phyloP scores from a whole-genome alignment of 2,113 vertebrate genomes.

The Odocoileus virginianus region DNA sequence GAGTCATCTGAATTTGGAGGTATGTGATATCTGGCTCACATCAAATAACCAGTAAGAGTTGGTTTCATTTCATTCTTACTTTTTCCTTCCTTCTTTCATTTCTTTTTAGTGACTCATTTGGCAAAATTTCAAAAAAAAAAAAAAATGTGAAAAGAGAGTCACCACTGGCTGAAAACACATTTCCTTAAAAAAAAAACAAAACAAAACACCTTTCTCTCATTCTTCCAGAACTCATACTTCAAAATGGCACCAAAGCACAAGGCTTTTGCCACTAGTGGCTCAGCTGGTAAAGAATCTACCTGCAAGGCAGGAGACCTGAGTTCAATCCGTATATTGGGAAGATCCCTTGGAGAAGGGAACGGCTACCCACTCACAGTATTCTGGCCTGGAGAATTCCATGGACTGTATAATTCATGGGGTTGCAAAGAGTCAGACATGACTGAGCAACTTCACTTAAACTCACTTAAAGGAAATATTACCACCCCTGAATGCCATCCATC shows the following conservation, averaged over 20 bases:
- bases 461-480: background rate
- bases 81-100: background rate
- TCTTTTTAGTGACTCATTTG: background rate
- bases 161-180: background rate
- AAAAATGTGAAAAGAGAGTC: background rate
- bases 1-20: slow-evolving; percentile 6
- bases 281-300: background rate
- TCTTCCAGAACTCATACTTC: slow-evolving; percentile 1
- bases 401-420: background rate
- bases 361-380: background rate
- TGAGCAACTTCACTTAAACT: background rate
- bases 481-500: background rate
- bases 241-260: slow-evolving; percentile 4
- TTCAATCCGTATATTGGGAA: rapidly evolving
- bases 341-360: background rate
- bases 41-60: background rate
- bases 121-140: background rate
- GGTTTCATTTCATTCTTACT: background rate
- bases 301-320: background rate
- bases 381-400: background rate
- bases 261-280: background rate
- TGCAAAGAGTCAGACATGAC: background rate
- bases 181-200: slow-evolving; percentile 12
- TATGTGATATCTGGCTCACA: background rate
- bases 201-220: background rate